These are phyloP conservation scores for Xestia xanthographa DNA, from an alignment of 2,888 invertebrate genomes.

Conservation along the genomic window DNA sequence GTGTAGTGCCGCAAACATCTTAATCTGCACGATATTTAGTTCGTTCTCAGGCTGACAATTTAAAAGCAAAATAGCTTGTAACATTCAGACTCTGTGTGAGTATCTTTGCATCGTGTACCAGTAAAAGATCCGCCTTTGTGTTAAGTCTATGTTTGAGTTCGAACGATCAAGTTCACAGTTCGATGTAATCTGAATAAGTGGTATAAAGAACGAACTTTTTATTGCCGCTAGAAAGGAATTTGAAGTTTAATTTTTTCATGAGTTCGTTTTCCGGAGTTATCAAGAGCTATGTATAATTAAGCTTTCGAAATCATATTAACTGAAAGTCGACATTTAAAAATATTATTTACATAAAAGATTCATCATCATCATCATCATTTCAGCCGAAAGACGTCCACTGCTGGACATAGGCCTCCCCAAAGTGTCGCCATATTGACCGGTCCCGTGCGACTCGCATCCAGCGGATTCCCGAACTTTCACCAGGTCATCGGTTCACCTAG, in stretches of 20 bases:
- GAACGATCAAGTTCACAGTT: conserved; percentile 57
- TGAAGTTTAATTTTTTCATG: not conserved
- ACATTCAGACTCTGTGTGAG: conserved; percentile 28
- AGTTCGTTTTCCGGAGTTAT: not conserved
- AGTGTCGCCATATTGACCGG: no score
- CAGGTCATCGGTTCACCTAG: no score
- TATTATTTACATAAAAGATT: no score
- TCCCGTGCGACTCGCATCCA: no score
- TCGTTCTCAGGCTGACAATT: no score
- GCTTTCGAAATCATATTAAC: not conserved
- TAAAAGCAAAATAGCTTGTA: not conserved
- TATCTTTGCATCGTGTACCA: conserved; percentile 49
- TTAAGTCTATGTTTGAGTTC: conserved; percentile 49
- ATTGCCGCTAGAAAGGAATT: not conserved
- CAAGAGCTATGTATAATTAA: not conserved
- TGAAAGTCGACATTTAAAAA: not conserved
- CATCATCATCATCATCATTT: no score
- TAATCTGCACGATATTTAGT: no score
- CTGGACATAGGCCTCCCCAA: no score
- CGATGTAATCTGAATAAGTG: conserved; percentile 47
- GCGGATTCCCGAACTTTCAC: no score
- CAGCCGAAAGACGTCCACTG: no score
- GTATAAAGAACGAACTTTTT: conserved; percentile 16
- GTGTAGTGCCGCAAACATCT: no score
- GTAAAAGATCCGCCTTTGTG: conserved; percentile 54